A percentile compares a stretch with the other conserved stretches of the same genome.
phyloP scores from a whole-genome alignment of 2,888 invertebrate species.

The Dolomedes plantarius region DNA sequence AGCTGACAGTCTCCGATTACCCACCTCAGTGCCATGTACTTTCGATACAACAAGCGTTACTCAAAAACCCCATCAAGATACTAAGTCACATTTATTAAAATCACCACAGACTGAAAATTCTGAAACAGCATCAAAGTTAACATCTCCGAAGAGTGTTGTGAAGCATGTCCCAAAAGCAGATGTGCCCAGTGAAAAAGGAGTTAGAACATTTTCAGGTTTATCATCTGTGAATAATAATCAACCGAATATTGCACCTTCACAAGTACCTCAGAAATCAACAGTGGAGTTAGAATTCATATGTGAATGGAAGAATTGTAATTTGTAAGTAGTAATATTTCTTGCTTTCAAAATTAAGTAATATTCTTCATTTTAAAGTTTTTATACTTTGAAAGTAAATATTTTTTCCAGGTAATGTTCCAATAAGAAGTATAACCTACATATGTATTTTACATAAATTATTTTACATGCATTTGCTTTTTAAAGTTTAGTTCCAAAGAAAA shows the following conservation, averaged over 20 bases:
- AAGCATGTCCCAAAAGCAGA: conserved; percentile 70
- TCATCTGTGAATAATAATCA: conserved; percentile 9
- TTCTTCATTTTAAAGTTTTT: no score
- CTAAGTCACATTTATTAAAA: not conserved
- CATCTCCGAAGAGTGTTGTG: conserved; percentile 32
- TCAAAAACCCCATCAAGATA: conserved; percentile 15
- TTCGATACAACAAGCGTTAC: conserved; percentile 18
- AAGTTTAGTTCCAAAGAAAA: no score
- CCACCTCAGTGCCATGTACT: conserved; percentile 35
- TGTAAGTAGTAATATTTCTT: conserved; percentile 78
- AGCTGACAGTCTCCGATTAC: conserved; percentile 12
- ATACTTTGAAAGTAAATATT: no score
- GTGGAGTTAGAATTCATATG: conserved; percentile 81
- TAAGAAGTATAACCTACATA: no score
- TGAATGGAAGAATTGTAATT: conserved; percentile 93
- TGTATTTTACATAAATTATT: no score
- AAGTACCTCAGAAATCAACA: not conserved
- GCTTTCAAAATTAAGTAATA: no score
- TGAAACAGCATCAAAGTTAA: conserved; percentile 6
- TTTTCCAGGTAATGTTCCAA: no score
- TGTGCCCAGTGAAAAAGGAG: conserved; percentile 75
- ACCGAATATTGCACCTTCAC: not conserved
- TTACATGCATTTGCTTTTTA: no score
- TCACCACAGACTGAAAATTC: not conserved
- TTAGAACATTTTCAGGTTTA: conserved; percentile 72